Evolutionary conservation across 2,797 vertebrate genomes (phyloP), one percentile per base, ranked within the genome.

Genomic region (Gymnothorax reevesii): DNA sequence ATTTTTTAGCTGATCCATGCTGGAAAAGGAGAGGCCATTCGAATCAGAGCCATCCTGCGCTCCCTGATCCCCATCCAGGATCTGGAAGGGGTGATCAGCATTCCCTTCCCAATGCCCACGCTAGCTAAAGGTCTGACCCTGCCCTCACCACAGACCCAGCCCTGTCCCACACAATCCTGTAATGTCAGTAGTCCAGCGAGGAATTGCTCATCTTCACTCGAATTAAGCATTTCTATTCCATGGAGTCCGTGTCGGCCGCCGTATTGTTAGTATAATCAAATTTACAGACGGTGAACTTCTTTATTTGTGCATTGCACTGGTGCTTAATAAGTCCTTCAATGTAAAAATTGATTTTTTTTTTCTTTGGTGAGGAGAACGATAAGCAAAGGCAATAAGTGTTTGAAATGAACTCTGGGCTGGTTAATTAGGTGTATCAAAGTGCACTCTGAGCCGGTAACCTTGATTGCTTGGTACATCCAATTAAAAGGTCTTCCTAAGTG

Each of bases 21-120:
- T 52, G 97, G 97, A 20, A 99, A 99, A 95, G 98, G 98, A 0
- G 98, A 99, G 91, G 98, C 98, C 7, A 98, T 99, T 91, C 96
- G 98, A 80, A 99, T 99, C 90, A 95, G 98, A 90, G 98, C 98
- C 82, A 99, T 99, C 92, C 92, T 99, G 60, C 96, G 98, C 86
- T 99, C 98, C 83, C 94, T 99, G 25, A 98, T 99, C 91, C 98
- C 98, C 0, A 91, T 99, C 4, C 97, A 97, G 91, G 98, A 99
- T 90, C 95, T 99, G 90, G 97, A 98, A 89, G 98, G 98, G 7
- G 98, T 99, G 82, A 98, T 99, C 93, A 99, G 98, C 91, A 97
- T 99, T 84, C 95, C 97, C 7, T 99, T 99, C 90, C 96, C 97
- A 57, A 99, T 98, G 97, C 98, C 98, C 57, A 98, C 95, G 2